phyloP scores from a whole-genome alignment of 1,140 invertebrate genomes.

The Chionoecetes opilio region DNA sequence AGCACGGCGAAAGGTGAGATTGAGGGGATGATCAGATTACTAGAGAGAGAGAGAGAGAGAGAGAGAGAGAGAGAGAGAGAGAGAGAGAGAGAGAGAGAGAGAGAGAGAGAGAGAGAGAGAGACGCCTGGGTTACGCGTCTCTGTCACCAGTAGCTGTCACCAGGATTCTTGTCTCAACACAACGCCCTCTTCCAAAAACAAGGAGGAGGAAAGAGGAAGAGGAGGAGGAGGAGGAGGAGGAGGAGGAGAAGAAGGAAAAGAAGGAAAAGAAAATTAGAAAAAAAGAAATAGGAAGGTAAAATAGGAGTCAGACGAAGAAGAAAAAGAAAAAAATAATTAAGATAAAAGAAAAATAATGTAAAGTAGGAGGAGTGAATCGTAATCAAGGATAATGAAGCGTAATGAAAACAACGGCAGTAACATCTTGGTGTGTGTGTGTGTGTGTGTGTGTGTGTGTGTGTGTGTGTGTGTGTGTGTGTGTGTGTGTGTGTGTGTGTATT shows the following conservation, averaged over 20 bases:
- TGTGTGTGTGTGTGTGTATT: no score
- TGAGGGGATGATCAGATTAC: no score
- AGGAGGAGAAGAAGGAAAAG: neutral
- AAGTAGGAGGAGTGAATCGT: neutral
- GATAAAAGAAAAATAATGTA: neutral
- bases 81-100: conserved; percentile 55
- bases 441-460: no score
- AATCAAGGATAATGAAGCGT: neutral
- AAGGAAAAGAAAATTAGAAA: neutral
- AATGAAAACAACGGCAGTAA: no score
- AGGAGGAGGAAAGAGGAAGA: neutral
- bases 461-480: no score
- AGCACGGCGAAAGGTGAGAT: no score
- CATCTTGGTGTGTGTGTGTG: no score
- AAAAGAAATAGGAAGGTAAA: neutral
- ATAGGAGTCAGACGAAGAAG: neutral
- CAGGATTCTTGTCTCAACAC: conserved; percentile 7
- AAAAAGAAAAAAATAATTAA: neutral
- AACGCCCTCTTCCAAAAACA: neutral
- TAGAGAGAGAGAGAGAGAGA: conserved; percentile 44
- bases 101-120: conserved; percentile 55
- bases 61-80: conserved; percentile 55
- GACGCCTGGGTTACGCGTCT: neutral
- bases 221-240: neutral
- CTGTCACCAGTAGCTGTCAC: neutral